Percentiles rank a stretch among this genome's conserved stretches.
phyloP scores from a whole-genome alignment of 2,888 invertebrate species.

The Nesidiocoris tenuis region DNA sequence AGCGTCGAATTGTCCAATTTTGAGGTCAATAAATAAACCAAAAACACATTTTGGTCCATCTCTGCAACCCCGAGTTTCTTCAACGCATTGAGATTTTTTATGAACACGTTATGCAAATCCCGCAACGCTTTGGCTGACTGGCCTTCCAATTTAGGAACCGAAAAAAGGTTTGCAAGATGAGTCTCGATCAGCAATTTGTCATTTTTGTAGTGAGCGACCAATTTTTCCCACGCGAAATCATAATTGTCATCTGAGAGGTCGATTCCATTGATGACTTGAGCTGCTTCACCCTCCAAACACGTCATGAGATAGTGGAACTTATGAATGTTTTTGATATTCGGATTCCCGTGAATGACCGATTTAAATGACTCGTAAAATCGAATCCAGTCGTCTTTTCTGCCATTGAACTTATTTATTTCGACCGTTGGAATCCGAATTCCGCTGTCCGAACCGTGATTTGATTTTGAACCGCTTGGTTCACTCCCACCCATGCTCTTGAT shows the following conservation, averaged over 20 bases:
- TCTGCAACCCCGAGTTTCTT: conserved; percentile 5
- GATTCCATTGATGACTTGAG: conserved; percentile 1
- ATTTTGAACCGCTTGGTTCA: background rate
- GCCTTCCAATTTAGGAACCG: background rate
- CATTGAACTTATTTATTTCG: background rate
- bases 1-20: conserved; percentile 10
- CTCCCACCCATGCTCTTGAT: background rate
- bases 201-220: conserved; percentile 9
- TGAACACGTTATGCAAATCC: background rate
- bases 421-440: background rate
- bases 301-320: conserved; percentile 8
- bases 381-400: background rate
- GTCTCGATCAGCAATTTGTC: conserved; percentile 4
- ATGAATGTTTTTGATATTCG: background rate
- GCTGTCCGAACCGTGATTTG: background rate
- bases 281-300: conserved; percentile 1
- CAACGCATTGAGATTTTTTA: conserved; percentile 12
- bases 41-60: background rate
- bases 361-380: background rate
- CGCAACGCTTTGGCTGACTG: conserved; percentile 5
- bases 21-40: conserved; percentile 8
- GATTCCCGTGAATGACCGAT: conserved; percentile 1
- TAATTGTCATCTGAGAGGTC: conserved; percentile 12
- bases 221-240: conserved; percentile 11
- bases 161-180: conserved; percentile 7